Evolutionary conservation across 2,113 vertebrate genomes (phyloP).

Genomic region (Sterna hirundo): DNA sequence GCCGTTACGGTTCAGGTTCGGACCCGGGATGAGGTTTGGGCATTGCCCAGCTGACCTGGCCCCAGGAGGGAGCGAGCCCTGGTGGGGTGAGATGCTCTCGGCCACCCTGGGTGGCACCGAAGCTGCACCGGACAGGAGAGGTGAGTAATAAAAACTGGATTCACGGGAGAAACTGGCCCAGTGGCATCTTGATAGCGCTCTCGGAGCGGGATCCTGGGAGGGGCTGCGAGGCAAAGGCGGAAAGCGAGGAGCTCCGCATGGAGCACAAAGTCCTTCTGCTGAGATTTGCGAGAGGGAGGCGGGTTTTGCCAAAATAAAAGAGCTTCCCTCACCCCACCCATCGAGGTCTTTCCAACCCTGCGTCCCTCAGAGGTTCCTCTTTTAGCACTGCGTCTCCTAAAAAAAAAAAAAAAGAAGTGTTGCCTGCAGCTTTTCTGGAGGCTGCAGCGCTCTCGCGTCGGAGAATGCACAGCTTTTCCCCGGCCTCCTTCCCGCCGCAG

Average conservation of each 20-base stretch:
- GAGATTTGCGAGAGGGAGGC: background rate
- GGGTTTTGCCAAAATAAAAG: background rate
- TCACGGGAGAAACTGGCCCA: background rate
- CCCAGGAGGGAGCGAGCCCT: fast-evolving
- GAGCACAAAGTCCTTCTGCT: background rate
- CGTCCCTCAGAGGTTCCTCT: conserved; percentile 17
- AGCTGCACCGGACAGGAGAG: background rate
- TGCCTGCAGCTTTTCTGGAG: conserved; percentile 35
- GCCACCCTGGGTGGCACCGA: background rate
- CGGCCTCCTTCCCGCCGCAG: background rate
- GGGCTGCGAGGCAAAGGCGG: background rate
- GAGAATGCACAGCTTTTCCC: background rate
- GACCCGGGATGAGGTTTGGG: background rate
- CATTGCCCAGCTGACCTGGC: background rate
- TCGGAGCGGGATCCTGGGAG: background rate
- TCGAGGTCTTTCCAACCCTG: background rate
- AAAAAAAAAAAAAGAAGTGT: background rate
- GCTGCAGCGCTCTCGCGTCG: background rate
- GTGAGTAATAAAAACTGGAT: fast-evolving
- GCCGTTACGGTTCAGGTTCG: fast-evolving
- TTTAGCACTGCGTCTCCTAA: background rate
- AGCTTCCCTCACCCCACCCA: background rate
- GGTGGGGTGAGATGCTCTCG: fast-evolving
- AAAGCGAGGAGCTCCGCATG: background rate
- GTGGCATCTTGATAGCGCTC: background rate